Evolutionary conservation across 2,113 vertebrate genomes (phyloP), one percentile per base, ranked within the genome.

Genomic region (Anas platyrhynchos): DNA sequence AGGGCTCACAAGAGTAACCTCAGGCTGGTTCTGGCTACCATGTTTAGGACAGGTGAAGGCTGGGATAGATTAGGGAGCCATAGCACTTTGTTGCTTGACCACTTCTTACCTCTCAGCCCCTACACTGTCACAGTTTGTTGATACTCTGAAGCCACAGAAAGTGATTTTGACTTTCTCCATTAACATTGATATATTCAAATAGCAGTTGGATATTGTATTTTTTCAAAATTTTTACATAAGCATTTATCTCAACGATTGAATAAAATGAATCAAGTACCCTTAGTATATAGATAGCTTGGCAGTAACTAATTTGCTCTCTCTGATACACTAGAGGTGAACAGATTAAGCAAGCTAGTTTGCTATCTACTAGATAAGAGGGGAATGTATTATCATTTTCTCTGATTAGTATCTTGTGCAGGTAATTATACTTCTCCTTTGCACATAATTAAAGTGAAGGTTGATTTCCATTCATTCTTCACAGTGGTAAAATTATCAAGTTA

Each of bases 401-500:
- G 96, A 98, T 98, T 97, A 97, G 94, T 97, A 96, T 98, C 97
- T 97, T 95, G 74, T 92, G 85, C 94, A 98, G 95, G 96, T 98
- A 98, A 98, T 98, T 98, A 98, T 96, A 96, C 96, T 97, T 97
- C 94, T 97, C 97, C 92, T 97, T 98, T 97, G 95, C 90, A 97
- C 93, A 97, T 98, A 97, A 98, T 98, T 98, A 98, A 98, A 97
- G 81, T 95, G 91, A 97, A 98, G 91, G 95, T 97, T 96, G 96
- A 98, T 97, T 98, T 98, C 92, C 93, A 92, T 97, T 97, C 94
- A 96, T 96, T 97, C 94, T 97, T 97, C 96, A 97, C 91, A 96
- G 94, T 98, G 94, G 94, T 97, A 96, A 98, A 97, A 98, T 97
- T 97, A 97, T 98, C 98, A 98, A 97, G 96, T 98, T 98, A 97